phyloP scores from a whole-genome alignment of 2,888 invertebrate genomes.

The Erynnis tages region DNA sequence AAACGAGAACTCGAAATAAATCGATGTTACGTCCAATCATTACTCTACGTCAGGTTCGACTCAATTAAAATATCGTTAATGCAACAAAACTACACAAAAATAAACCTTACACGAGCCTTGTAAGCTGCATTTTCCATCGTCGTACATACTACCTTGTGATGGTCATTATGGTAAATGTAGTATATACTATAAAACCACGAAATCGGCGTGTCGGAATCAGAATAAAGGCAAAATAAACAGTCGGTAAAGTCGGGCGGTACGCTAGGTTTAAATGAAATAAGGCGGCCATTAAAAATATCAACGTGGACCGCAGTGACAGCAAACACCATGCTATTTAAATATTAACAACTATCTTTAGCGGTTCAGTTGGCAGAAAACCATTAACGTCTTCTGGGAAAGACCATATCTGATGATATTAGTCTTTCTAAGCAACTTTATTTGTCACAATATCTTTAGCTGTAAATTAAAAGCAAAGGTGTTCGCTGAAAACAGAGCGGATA shows the following conservation, averaged over 20 bases:
- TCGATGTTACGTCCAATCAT: conserved; percentile 81
- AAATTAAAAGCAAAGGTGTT: conserved; percentile 25
- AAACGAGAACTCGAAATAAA: conserved; percentile 80
- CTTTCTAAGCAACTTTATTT: conserved; percentile 27
- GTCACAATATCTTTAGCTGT: conserved; percentile 23
- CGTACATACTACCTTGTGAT: conserved; percentile 60
- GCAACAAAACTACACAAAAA: conserved; percentile 52
- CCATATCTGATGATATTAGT: conserved; percentile 27
- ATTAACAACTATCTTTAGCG: conserved; percentile 22
- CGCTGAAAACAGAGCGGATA: conserved; percentile 13
- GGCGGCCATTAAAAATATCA: conserved; percentile 62
- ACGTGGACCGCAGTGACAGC: conserved; percentile 27
- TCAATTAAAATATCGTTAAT: conserved; percentile 82
- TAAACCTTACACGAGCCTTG: conserved; percentile 47
- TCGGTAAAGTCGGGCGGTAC: conserved; percentile 59
- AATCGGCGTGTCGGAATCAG: conserved; percentile 78
- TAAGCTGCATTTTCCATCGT: conserved; percentile 50
- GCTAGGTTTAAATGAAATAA: conserved; percentile 57
- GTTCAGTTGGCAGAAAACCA: conserved; percentile 17
- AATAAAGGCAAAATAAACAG: conserved; percentile 79
- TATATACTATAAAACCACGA: conserved; percentile 77
- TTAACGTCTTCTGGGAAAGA: conserved; percentile 25
- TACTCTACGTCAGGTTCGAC: conserved; percentile 80
- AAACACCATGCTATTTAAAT: conserved; percentile 26
- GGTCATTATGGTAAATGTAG: conserved; percentile 78